Conservation (phyloP, 2,113 vertebrate species). For the Panthera uncia region DNA sequence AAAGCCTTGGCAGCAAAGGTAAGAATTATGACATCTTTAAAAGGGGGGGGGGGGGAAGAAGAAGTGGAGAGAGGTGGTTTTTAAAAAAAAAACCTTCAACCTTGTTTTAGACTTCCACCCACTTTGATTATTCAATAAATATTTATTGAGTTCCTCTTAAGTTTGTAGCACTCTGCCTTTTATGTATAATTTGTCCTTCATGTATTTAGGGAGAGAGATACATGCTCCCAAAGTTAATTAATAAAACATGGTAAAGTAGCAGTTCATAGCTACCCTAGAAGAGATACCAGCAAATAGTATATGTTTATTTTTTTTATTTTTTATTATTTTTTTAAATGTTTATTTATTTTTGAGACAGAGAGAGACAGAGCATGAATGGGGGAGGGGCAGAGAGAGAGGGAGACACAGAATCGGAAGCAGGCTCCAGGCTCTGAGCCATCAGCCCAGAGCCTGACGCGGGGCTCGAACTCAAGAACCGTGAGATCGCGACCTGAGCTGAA, state of each 20-base stretch:
- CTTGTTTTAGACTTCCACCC: neutral
- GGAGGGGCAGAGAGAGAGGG: no score
- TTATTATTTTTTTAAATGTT: no score
- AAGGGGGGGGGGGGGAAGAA: neutral
- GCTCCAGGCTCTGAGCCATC: no score
- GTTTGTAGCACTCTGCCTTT: neutral
- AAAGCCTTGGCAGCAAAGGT: slow-evolving; percentile 97
- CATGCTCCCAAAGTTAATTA: neutral
- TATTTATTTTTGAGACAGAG: no score
- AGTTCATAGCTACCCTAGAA: neutral
- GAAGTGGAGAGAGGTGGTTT: neutral
- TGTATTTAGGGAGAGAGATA: neutral
- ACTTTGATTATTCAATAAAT: neutral
- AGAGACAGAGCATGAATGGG: no score
- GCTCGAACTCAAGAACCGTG: no score
- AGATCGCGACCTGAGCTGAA: no score
- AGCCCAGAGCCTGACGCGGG: no score
- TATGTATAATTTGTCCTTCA: neutral
- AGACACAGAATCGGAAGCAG: no score
- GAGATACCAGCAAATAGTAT: neutral
- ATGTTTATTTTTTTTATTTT: neutral
- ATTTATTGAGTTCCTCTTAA: neutral
- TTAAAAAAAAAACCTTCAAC: neutral
- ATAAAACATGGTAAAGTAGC: neutral
- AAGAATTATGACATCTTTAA: slow-evolving; percentile 38